Base-by-base conservation (phyloP, 1,140 invertebrate genomes). In the Thalassaphorura encarpata region DNA sequence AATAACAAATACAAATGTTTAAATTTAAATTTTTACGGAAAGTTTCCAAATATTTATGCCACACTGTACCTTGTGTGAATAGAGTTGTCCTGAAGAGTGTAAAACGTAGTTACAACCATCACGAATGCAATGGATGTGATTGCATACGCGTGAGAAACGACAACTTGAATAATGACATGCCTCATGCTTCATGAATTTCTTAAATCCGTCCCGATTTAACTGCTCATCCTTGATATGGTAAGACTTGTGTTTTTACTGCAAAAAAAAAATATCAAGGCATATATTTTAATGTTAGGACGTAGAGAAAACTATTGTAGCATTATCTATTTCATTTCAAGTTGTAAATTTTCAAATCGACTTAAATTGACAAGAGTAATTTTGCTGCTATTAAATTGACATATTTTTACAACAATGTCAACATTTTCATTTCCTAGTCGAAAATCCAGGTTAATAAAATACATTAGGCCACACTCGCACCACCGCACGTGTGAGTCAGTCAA, bases 181-280 rank as follows among this genome's bases (percentile, higher is more conserved):
- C 70, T 98, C 94, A 63, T 92, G 93, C 70, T 97, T 97, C 82
- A 97, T 92, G 69, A 96, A 97, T 71, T 98, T 98, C 70, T 97
- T 97, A 75, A 97, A 98, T 3, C 94, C 94, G 70, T 97, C 95
- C 61, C 89, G 83, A 13, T 85, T 86, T 29, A 97, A 73, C 64
- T 96, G 89, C 69, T 96, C 92, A 72, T 98, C 93, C 73, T 97
- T 97, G 66, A 96, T 90, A 72, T 98, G 95, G 68, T 97, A 97
- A 0, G 91, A 88, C 71, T 97, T 98, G 77, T 98, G 95, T 77
- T 98, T 98, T 75, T 98, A n/a, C 94, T 97, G 75, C 3, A 73
- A 74, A 67, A 52, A 66, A 3, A 47, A 47, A 27, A 24, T 47
- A 26, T 24, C 11, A 47, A 21, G 8, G n/a, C 33, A n/a, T n/a